Percentiles rank a stretch among this genome's conserved stretches.
These are phyloP conservation scores for Crotalus tigris DNA, from an alignment of 2,113 vertebrate genomes.

Conservation along the genomic window DNA sequence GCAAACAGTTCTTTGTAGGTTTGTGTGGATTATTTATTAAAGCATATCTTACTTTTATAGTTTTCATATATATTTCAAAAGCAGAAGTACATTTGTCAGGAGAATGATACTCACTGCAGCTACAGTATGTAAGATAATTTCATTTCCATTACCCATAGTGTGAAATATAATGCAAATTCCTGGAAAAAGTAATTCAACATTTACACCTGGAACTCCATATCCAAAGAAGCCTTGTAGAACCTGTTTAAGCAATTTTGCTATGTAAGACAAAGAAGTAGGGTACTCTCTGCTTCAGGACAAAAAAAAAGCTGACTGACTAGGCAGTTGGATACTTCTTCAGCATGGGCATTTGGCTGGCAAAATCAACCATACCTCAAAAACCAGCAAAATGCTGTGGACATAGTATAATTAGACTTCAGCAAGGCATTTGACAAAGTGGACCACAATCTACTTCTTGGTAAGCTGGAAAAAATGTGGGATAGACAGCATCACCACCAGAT, in stretches of 20 bases:
- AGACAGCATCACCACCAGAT: too few relatives aligned
- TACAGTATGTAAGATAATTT: neutral
- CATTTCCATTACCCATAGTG: neutral
- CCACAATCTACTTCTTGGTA: too few relatives aligned
- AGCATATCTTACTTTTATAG: neutral
- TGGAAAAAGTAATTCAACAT: neutral
- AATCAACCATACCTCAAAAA: neutral
- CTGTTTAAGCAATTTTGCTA: neutral
- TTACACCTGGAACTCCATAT: neutral
- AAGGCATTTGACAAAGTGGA: too few relatives aligned
- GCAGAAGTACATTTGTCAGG: neutral
- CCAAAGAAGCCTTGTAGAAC: neutral
- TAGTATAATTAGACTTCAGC: too few relatives aligned
- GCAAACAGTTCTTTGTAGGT: neutral
- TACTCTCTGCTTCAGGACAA: neutral
- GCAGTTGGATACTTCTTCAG: neutral
- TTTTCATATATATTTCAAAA: slow-evolving; percentile 1
- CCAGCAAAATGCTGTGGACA: too few relatives aligned
- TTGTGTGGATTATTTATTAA: slow-evolving; percentile 4
- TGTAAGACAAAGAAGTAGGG: neutral
- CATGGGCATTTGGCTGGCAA: neutral
- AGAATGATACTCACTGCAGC: neutral
- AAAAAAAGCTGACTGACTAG: neutral
- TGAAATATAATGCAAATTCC: neutral
- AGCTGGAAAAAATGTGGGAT: too few relatives aligned